phyloP scores from a whole-genome alignment of 2,797 vertebrate species.

The Halcyon leucocephala region DNA sequence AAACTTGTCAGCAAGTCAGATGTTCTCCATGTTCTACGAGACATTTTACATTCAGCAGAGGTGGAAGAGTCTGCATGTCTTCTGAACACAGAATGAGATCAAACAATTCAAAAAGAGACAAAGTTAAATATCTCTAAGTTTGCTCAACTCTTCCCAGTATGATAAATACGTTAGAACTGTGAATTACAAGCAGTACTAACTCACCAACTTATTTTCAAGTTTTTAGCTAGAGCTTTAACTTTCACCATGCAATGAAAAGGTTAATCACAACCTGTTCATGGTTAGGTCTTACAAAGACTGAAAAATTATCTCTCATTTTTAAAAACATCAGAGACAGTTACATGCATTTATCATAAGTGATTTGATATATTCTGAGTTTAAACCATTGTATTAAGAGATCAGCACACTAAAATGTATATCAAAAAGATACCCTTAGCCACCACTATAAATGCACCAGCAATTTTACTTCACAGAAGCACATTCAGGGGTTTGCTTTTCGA shows the following conservation, averaged over 20 bases:
- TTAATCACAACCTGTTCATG: neutral
- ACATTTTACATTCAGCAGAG: neutral
- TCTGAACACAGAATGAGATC: neutral
- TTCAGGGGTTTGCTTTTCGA: neutral
- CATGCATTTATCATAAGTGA: neutral
- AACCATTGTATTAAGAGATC: neutral
- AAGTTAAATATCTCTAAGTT: neutral
- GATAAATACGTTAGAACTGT: neutral
- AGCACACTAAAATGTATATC: neutral
- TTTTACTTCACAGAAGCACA: neutral
- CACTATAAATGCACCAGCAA: neutral
- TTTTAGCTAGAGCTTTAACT: neutral
- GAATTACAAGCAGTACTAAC: neutral
- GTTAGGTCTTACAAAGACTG: neutral
- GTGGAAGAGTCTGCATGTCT: neutral
- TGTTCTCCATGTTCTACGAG: neutral
- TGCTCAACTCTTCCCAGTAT: neutral
- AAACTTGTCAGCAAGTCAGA: neutral
- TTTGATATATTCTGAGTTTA: constrained; percentile 49
- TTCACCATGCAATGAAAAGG: neutral
- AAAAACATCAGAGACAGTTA: constrained; percentile 8
- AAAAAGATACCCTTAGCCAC: neutral
- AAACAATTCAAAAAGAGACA: neutral
- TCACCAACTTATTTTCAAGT: neutral
- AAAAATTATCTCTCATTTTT: neutral